Evolutionary conservation across 2,797 vertebrate species (phyloP), one percentile per base, ranked within the genome.

Genomic region (Paramormyrops hopkinsi): DNA sequence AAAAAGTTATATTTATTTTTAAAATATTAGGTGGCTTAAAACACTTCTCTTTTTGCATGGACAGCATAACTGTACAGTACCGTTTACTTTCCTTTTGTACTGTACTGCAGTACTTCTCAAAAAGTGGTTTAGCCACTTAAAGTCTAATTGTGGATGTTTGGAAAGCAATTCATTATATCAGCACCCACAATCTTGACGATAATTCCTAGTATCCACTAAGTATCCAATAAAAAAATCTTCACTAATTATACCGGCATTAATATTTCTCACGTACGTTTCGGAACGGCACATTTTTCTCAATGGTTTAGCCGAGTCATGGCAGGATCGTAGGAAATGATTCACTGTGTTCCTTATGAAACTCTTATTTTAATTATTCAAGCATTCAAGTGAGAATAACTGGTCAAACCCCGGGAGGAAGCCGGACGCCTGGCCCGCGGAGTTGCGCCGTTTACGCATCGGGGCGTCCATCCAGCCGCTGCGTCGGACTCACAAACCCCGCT

Each of bases 401-500:
- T 91, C 94, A 59, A 88, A 95, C 94, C 94, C 94, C 89, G 46
- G 48, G 3, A 85, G 88, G 53, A 93, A 83, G 2, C 89, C 1
- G 12, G 92, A 88, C 50, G 92, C 88, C 0, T 88, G 91, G 89
- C 88, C 89, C 88, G 88, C 88, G n/a, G 90, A 86, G 69, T 5
- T 90, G 44, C 89, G 92, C 69, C 93, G 93, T 90, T 62, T 94
- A 89, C 92, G 62, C 85, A 22, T 50, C 29, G n/a, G n/a, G 0
- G 89, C 1, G n/a, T 92, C 91, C 91, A 91, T 92, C 22, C 79
- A 84, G 9, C 73, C 19, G 6, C 14, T 1, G 44, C 29, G 50
- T 51, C 5, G 51, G 50, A 12, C 41, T 44, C 51, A 29, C 7
- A 44, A 89, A 44, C 56, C 44, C 41, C 8, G 12, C 25, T 51